Base-by-base conservation (phyloP, 2,888 invertebrate genomes). In the Drosophila pseudotakahashii region DNA sequence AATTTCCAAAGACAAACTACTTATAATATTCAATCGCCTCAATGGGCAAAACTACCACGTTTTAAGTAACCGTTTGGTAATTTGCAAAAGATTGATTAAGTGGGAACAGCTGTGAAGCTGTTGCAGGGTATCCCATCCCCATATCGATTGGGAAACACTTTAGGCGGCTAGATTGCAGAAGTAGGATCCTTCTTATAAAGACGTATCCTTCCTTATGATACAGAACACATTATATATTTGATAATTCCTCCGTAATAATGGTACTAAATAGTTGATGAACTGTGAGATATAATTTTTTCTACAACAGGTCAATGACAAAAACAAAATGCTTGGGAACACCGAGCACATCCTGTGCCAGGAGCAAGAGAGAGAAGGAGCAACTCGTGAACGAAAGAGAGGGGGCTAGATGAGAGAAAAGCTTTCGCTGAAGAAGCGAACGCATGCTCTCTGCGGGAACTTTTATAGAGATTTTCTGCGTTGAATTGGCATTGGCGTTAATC, bases 281-380 rank as follows among this genome's bases (percentile, higher is more conserved):
- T 57, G 30, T 14, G 42, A n/a, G 26, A n/a, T 48, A 45, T 60
- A 62, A 10, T 62, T 48, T 80, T 68, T 66, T 66, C 36, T 79
- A 84, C 83, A 84, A 84, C 83, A 84, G 83, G 83, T 84, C 88
- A 84, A 82, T 80, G 88, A 88, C 86, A 84, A 84, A 88, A 84
- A 84, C 83, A 88, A 88, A 51, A 57, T 48, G 59, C 48, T 42
- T 16, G 45, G 50, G 52, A 42, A 41, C 45, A 52, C 19, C 30
- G 19, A 39, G 41, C 37, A 58, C 34, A 53, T 80, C 84, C 83
- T 83, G 77, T 51, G 47, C 37, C 34, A 57, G 47, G 77, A 45
- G 42, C 32, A n/a, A n/a, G 39, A 57, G 47, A 51, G 41, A 44
- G 47, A 63, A n/a, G 14, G 19, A 36, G 50, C 37, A 9, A 32